Evolutionary conservation across 2,888 invertebrate genomes (phyloP).

Genomic region (Tachina lurida): DNA sequence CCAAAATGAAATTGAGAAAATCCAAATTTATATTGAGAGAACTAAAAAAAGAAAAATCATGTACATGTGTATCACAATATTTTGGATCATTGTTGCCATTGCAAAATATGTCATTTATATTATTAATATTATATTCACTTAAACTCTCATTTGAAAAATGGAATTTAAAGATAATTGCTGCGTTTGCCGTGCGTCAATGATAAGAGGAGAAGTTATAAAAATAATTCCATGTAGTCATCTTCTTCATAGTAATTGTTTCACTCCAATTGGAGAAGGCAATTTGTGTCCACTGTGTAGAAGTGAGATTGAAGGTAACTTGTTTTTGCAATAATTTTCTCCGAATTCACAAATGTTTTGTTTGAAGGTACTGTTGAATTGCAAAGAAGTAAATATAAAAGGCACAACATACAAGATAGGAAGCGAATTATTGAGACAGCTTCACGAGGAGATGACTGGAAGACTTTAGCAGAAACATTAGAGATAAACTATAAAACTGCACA

Average conservation of each 20-base stretch:
- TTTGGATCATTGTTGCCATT: too few relatives aligned
- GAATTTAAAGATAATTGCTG: background rate
- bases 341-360: background rate
- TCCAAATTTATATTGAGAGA: too few relatives aligned
- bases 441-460: background rate
- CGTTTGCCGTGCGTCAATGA: background rate
- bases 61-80: too few relatives aligned
- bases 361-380: background rate
- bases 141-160: background rate
- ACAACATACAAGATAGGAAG: background rate
- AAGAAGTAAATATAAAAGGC: background rate
- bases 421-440: background rate
- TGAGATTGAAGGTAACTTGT: background rate
- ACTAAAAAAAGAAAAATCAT: too few relatives aligned
- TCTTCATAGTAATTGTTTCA: background rate
- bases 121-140: too few relatives aligned
- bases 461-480: background rate
- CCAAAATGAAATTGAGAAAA: too few relatives aligned
- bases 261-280: background rate
- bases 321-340: background rate
- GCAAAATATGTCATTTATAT: too few relatives aligned
- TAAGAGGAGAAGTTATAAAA: background rate
- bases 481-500: background rate
- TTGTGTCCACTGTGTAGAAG: background rate
- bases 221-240: background rate